A percentile compares a stretch with the other conserved stretches of the same genome.
Evolutionary conservation across 1,140 invertebrate genomes (phyloP).

Genomic region (Aphidius gifuensis): DNA sequence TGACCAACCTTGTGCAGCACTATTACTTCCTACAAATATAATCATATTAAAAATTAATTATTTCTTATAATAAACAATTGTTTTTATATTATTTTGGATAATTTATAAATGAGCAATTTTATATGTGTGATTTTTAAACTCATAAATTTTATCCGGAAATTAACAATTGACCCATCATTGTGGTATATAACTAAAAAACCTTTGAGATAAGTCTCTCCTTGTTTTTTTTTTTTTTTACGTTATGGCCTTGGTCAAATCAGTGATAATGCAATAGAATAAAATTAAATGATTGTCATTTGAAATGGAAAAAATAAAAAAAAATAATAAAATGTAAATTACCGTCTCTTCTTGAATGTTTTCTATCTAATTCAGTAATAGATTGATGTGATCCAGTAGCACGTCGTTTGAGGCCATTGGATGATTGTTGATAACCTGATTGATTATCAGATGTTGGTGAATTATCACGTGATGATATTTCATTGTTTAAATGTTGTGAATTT

Average conservation of each 20-base stretch:
- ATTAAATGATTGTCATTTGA: too few species aligned
- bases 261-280: too few species aligned
- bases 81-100: neutral
- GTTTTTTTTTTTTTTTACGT: neutral
- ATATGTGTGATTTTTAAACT: neutral
- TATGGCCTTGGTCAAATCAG: neutral
- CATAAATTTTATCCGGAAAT: constrained; percentile 31
- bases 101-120: constrained; percentile 2
- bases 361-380: constrained; percentile 41
- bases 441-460: constrained; percentile 30
- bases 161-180: constrained; percentile 31
- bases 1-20: constrained; percentile 47
- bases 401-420: constrained; percentile 35
- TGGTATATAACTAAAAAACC: neutral
- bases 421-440: constrained; percentile 28
- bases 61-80: neutral
- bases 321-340: constrained; percentile 30
- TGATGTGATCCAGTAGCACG: constrained; percentile 39
- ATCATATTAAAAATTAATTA: constrained; percentile 14
- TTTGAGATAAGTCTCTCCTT: neutral
- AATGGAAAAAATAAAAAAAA: too few species aligned
- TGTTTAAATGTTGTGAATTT: constrained; percentile 30
- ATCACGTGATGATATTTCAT: constrained; percentile 34
- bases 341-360: constrained; percentile 42
- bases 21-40: constrained; percentile 45